Percentiles rank a stretch among this genome's conserved stretches.
Evolutionary conservation across 1,140 invertebrate species (phyloP).

Genomic region (Zaprionus gabonicus): DNA sequence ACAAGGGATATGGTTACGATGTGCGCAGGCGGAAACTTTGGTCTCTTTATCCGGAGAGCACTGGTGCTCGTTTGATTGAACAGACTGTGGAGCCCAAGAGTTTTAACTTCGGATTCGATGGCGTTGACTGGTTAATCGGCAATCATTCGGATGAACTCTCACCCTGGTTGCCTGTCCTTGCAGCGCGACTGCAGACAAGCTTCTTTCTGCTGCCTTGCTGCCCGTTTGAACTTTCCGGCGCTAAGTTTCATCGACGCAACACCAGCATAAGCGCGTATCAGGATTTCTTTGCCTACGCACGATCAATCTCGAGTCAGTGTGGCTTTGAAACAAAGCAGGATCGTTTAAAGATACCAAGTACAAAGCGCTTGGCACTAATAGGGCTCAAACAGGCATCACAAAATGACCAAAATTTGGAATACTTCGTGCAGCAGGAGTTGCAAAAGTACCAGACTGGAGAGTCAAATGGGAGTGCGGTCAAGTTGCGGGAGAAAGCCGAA

Average conservation of each 20-base stretch:
- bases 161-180: constrained; percentile 98
- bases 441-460: constrained; percentile 43
- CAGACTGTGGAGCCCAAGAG: constrained; percentile 89
- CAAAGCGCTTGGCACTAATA: constrained; percentile 94
- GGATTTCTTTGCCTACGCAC: constrained; percentile 93
- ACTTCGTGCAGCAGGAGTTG: constrained; percentile 84
- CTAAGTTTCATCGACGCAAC: constrained; percentile 90
- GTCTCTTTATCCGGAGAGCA: constrained; percentile 89
- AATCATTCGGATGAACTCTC: constrained; percentile 99
- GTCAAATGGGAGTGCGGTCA: constrained; percentile 85
- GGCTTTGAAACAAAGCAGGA: constrained; percentile 92
- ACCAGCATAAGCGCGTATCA: constrained; percentile 90
- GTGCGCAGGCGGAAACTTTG: constrained; percentile 95
- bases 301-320: constrained; percentile 89
- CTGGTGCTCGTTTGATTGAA: constrained; percentile 85
- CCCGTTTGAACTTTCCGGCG: constrained; percentile 94
- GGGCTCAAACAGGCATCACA: constrained; percentile 86
- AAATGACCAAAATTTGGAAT: constrained; percentile 71
- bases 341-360: constrained; percentile 97
- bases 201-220: constrained; percentile 98
- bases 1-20: constrained; percentile 95
- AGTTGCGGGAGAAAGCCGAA: constrained; percentile 88
- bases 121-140: constrained; percentile 96
- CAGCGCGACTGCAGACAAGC: constrained; percentile 89
- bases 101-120: constrained; percentile 89